Evolutionary conservation across 2,797 vertebrate genomes (phyloP), one percentile per base, ranked within the genome.

Genomic region (Spheniscus humboldti): DNA sequence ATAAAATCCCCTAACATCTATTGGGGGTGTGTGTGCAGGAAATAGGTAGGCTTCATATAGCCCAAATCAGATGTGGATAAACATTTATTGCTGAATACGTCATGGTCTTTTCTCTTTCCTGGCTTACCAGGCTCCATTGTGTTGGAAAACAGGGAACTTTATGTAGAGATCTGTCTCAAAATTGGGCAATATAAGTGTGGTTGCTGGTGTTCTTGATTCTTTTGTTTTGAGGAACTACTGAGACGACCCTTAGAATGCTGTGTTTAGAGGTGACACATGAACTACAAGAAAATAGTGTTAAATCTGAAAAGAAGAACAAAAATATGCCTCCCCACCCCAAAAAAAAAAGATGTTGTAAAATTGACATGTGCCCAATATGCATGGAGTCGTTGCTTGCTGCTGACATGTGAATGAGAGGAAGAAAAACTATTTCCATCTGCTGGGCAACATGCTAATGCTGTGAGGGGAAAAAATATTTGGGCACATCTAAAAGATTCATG

Each of bases 351-450:
- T 24, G 23, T 2, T 48, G 48, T 48, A 28, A 63, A 86, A 63
- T 9, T 71, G 35, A 52, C 9, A 23, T 35, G 7, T 82, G 8
- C n/a, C 39, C 18, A 37, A 17, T 62, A 33, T 10, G 11, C 53
- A 20, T 13, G 69, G 31, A 74, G 18, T 12, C 72, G 33, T 71
- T 80, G 4, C 43, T 84, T 80, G 45, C 41, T 77, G 71, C 16
- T 78, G 62, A 39, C 15, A 8, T 14, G 14, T 14, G 13, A 93
- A 78, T 30, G 24, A 64, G 47, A 76, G 52, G 31, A 84, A 72
- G 27, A 63, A 80, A 95, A 90, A 43, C 24, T 73, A 11, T 59
- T 95, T 93, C 55, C 19, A n/a, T 71, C 50, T 88, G 41, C 67
- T 62, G 67, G 55, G 19, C 52, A 88, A 24, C 25, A 37, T 39